Evolutionary conservation across 2,888 invertebrate genomes (phyloP), one percentile per base, ranked within the genome.

Genomic region (Sialis fuliginosa): DNA sequence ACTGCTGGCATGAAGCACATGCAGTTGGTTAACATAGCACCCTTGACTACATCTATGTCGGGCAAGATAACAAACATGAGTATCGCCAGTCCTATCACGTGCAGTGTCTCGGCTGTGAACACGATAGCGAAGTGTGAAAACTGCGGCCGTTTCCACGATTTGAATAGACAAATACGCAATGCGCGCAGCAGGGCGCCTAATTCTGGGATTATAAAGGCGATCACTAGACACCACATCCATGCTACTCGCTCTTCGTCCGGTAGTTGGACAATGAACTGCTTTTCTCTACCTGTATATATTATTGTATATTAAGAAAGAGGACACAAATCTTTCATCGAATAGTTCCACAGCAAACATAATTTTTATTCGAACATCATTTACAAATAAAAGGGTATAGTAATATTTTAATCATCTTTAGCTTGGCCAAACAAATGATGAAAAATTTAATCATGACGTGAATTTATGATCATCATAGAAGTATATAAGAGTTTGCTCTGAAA

Each of bases 11-110:
- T 72, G 55, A 96, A 81, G 62, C 93, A 95, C 47, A 96, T 75
- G 57, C 93, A 93, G 63, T 93, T 95, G 31, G 93, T 93, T 53
- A 97, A 69, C 90, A 95, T 93, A 35, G 92, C 89, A 39, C 92
- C 95, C 63, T 91, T 89, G 47, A 95, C 83, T 5, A 91, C 89
- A 64, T 97, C 93, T 54, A 96, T 65, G 60, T 90, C 84, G 1
- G 97, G 96, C 44, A 97, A 71, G 42, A 96, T 79, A 51, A 81
- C 77, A 63, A 92, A 90, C 57, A 91, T 81, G 53, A 97, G 71
- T 39, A 95, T 63, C 0, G 84, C 88, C 53, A 92, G 67, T 33
- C 97, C 97, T 48, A 89, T 69, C 0, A 89, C 83, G 60, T 93
- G 91, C 44, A 89, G 71, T 4, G 89, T 84, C 68, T 97, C 96